Base-by-base conservation (phyloP, 2,888 invertebrate species). In the Monoplex corrugatus region DNA sequence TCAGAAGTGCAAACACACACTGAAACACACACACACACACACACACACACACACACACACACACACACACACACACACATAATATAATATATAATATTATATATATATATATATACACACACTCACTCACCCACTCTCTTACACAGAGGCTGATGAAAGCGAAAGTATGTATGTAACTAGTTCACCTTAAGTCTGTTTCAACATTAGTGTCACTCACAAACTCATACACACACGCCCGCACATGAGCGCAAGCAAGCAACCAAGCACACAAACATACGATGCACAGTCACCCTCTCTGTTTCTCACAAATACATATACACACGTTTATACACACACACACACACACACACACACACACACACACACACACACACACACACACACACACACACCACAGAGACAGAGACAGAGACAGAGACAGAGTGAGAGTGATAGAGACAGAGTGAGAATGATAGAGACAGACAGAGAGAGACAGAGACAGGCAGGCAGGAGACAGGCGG, bases 381-480 rank as follows among this genome's bases (percentile, higher is more conserved):
- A 40, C 57, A 57, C 57, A 57, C 57, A 57, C 57, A 57, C 2
- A 57, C 57, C 16, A 16, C 16, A n/a, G n/a, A n/a, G n/a, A n/a
- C n/a, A n/a, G n/a, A n/a, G n/a, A n/a, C n/a, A n/a, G n/a, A 63
- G 63, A 63, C 19, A 63, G 63, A 63, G 63, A 63, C 19, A 63
- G 63, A 63, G 63, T 23, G 63, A 63, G 63, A 63, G 6, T 28
- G 6, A 78, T 19, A 78, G 78, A 78, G 78, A 78, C 28, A 78
- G 78, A 78, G 78, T 28, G 78, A 78, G 78, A 78, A 32, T 28
- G 78, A 78, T 19, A 78, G 78, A 78, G 78, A 78, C 28, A 78
- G 78, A 78, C 28, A 78, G 78, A 78, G 78, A 78, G 78, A 78
- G 78, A 78, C 2, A 10, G 10, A 10, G 10, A 57, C 2, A 28